phyloP scores from a whole-genome alignment of 2,113 vertebrate genomes.

The Chaetorhynchus papuensis region DNA sequence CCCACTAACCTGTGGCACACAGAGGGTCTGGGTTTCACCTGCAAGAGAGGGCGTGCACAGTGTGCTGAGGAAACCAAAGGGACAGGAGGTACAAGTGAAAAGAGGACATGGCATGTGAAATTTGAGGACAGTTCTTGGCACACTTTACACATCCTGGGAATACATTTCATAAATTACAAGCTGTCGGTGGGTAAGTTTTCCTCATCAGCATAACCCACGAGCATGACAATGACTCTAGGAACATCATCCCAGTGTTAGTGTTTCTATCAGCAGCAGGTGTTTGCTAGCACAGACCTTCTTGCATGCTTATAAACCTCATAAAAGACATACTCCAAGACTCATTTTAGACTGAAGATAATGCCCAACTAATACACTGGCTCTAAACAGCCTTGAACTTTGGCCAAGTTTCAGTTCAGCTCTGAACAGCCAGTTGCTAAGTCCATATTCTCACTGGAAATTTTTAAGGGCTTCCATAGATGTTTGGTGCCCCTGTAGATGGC shows the following conservation, averaged over 20 bases:
- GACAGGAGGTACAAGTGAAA: background rate
- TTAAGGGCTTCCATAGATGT: background rate
- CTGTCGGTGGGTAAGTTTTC: background rate
- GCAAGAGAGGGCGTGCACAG: background rate
- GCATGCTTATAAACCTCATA: background rate
- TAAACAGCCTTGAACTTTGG: background rate
- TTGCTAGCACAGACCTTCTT: background rate
- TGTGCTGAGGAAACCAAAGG: background rate
- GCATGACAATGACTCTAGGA: background rate
- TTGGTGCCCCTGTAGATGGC: background rate
- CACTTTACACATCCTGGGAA: background rate
- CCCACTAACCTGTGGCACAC: rapidly evolving
- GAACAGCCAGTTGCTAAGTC: background rate
- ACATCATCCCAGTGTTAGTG: background rate
- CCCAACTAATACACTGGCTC: background rate
- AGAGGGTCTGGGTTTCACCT: background rate
- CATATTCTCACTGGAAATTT: background rate
- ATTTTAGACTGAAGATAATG: background rate
- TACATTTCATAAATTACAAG: background rate
- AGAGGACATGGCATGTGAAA: background rate
- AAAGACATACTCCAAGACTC: background rate
- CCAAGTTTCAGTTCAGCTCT: background rate
- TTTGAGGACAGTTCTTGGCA: background rate
- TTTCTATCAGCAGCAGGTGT: background rate
- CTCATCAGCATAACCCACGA: background rate